Evolutionary conservation across 2,888 invertebrate genomes (phyloP).

Genomic region (Oscheius onirici): DNA sequence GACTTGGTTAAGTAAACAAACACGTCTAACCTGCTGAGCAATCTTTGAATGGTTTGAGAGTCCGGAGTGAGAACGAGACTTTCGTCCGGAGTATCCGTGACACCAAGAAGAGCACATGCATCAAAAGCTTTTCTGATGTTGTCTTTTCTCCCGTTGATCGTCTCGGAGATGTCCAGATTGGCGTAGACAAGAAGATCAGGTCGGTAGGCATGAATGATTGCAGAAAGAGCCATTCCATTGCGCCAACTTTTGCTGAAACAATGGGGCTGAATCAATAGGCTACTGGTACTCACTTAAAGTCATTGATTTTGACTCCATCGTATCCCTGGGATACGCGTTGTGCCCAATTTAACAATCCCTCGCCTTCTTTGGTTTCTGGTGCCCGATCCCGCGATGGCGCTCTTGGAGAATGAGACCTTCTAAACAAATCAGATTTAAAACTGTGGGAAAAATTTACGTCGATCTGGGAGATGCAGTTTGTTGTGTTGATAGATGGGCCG

Average conservation of each 20-base stretch:
- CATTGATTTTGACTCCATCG: constrained; percentile 53
- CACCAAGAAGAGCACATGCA: constrained; percentile 37
- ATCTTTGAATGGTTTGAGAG: constrained; percentile 38
- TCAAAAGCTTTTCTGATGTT: constrained; percentile 57
- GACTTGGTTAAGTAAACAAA: neutral
- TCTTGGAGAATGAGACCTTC: constrained; percentile 47
- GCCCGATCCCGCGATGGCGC: constrained; percentile 44
- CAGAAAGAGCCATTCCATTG: constrained; percentile 67
- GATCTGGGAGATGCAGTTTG: constrained; percentile 1
- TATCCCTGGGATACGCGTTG: constrained; percentile 60
- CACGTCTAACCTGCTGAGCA: constrained; percentile 34
- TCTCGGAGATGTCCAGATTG: constrained; percentile 56
- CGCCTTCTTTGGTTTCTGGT: constrained; percentile 50
- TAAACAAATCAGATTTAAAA: neutral
- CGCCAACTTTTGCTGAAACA: constrained; percentile 63
- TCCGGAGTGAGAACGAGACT: constrained; percentile 53
- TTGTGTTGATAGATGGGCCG: constrained; percentile 18
- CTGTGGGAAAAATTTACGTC: neutral
- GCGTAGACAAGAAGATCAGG: constrained; percentile 58
- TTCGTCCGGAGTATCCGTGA: constrained; percentile 50
- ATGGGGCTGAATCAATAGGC: neutral
- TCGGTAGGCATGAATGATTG: constrained; percentile 65
- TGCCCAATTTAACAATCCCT: constrained; percentile 59
- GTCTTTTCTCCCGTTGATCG: constrained; percentile 49
- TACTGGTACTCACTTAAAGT: constrained; percentile 54